phyloP scores from a whole-genome alignment of 2,113 vertebrate genomes.

The Anthoscopus minutus region DNA sequence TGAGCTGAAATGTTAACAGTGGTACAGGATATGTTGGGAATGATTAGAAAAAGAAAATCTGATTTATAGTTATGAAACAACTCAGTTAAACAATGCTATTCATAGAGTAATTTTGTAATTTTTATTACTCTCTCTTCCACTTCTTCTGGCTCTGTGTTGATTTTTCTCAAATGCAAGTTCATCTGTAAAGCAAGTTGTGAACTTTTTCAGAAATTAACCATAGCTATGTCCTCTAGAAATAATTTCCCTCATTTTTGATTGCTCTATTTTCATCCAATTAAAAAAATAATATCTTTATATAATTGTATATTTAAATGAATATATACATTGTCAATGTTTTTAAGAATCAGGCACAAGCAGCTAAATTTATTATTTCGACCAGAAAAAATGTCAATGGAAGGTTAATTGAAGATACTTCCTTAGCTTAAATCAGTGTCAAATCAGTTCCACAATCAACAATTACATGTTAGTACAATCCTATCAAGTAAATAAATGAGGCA shows the following conservation, averaged over 20 bases:
- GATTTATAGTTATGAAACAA: not conserved
- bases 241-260: not conserved
- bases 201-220: not conserved
- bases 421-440: not conserved
- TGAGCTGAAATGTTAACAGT: not conserved
- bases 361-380: not conserved
- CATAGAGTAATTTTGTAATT: not conserved
- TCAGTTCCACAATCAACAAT: not conserved
- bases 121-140: not conserved
- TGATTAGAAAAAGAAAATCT: not conserved
- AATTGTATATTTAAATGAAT: not conserved
- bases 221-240: not conserved
- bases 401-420: not conserved
- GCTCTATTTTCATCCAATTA: not conserved
- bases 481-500: not conserved
- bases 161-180: not conserved
- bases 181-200: not conserved
- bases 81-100: not conserved
- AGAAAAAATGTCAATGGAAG: not conserved
- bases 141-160: not conserved
- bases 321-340: not conserved
- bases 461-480: not conserved
- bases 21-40: not conserved
- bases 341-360: not conserved
- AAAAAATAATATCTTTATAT: not conserved